Percentiles rank a stretch among this genome's conserved stretches.
Evolutionary conservation across 2,797 vertebrate genomes (phyloP).

Genomic region (Parambassis ranga): DNA sequence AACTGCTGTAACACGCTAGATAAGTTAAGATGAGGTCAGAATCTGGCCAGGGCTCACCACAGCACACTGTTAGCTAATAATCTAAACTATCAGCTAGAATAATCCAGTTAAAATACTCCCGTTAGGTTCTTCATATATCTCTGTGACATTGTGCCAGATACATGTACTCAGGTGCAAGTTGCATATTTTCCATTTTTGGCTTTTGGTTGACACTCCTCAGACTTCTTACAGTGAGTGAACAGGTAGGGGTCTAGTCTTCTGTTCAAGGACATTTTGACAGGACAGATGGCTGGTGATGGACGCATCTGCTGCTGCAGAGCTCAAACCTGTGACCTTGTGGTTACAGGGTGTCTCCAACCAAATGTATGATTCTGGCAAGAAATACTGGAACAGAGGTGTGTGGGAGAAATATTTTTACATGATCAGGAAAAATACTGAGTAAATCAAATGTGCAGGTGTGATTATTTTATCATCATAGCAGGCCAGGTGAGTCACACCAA

Average conservation of each 20-base stretch:
- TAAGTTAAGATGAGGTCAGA: constrained; percentile 65
- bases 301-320: constrained; percentile 58
- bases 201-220: constrained; percentile 27
- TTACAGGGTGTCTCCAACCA: constrained; percentile 44
- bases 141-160: constrained; percentile 9
- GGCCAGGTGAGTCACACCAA: constrained; percentile 40
- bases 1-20: constrained; percentile 34
- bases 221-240: constrained; percentile 26
- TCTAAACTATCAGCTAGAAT: constrained; percentile 37
- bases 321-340: constrained; percentile 61
- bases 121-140: constrained; percentile 15
- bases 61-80: constrained; percentile 46
- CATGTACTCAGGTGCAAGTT: neutral
- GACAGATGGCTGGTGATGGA: constrained; percentile 69
- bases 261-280: constrained; percentile 61
- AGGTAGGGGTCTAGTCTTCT: constrained; percentile 52
- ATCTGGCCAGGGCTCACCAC: constrained; percentile 42
- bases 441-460: neutral
- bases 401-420: neutral
- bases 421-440: neutral
- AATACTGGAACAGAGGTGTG: constrained; percentile 3
- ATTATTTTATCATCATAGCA: neutral
- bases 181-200: constrained; percentile 23
- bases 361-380: constrained; percentile 44
- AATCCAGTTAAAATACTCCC: constrained; percentile 41